Conservation (phyloP, 37 sponge, comb jelly and placozoan species). For the Halichondria panicea region DNA sequence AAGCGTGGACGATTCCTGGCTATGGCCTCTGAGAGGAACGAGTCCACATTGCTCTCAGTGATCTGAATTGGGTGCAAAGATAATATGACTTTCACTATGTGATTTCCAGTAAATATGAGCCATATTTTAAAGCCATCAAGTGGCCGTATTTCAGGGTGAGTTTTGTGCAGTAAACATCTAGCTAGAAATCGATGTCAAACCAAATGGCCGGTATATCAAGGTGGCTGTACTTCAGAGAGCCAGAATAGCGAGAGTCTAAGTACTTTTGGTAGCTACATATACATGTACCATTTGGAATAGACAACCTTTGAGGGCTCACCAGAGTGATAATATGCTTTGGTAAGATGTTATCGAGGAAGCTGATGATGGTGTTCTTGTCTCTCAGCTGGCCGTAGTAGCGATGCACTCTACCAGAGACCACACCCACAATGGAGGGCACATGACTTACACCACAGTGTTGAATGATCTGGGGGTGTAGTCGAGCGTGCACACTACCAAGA, state of each 20-base stretch:
- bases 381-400: constrained; percentile 18
- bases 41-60: neutral
- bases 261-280: no score
- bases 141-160: no score
- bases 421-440: constrained; percentile 62
- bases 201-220: no score
- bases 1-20: constrained; percentile 41
- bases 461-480: constrained; percentile 8
- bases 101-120: no score
- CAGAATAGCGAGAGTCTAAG: no score
- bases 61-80: constrained; percentile 7
- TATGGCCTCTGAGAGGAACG: constrained; percentile 31
- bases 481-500: constrained; percentile 47
- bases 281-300: neutral
- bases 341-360: constrained; percentile 15
- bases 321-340: constrained; percentile 3
- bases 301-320: no score
- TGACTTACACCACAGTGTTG: constrained; percentile 37
- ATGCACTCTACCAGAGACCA: constrained; percentile 36
- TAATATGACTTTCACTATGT: neutral
- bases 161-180: no score
- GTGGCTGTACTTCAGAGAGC: no score
- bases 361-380: neutral
- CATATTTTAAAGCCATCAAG: no score
- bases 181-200: no score